Evolutionary conservation across 2,888 invertebrate species (phyloP).

Genomic region (Conus canariensis): DNA sequence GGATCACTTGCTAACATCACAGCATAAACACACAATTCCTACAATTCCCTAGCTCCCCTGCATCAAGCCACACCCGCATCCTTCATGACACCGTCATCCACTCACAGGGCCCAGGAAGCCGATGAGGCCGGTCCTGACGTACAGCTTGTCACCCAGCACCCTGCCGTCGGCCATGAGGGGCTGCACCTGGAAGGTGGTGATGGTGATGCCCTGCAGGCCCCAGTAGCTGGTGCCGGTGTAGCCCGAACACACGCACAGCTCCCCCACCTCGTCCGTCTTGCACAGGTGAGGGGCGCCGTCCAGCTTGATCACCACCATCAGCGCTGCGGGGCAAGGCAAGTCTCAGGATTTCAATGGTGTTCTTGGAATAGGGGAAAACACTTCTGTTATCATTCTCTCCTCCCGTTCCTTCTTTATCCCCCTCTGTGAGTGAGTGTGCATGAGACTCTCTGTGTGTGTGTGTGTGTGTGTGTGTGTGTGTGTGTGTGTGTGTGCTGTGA

Average conservation of each 20-base stretch:
- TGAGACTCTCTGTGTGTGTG: neutral
- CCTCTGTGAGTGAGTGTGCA: neutral
- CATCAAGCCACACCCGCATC: no score
- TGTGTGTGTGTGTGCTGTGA: neutral
- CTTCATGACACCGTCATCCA: slow-evolving; percentile 39
- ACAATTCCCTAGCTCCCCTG: no score
- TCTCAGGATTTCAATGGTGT: neutral
- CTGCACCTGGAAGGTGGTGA: slow-evolving; percentile 91
- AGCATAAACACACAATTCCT: no score
- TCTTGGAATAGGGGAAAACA: neutral
- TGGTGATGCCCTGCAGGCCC: slow-evolving; percentile 96
- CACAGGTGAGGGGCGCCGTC: slow-evolving; percentile 95
- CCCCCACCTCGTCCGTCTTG: slow-evolving; percentile 99
- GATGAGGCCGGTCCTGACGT: slow-evolving; percentile 95
- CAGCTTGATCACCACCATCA: slow-evolving; percentile 97
- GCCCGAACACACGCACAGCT: slow-evolving; percentile 94
- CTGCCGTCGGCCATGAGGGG: slow-evolving; percentile 87
- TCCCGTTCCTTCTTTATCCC: neutral
- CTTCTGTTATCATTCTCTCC: no score
- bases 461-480: neutral
- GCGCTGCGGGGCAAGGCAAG: slow-evolving; percentile 82
- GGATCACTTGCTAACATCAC: no score
- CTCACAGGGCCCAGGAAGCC: slow-evolving; percentile 96
- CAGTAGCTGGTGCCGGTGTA: slow-evolving; percentile 97
- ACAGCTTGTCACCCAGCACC: slow-evolving; percentile 88